These are phyloP conservation scores for Gymnoscelis rufifasciata DNA, from an alignment of 2,888 invertebrate genomes.

Conservation along the genomic window DNA sequence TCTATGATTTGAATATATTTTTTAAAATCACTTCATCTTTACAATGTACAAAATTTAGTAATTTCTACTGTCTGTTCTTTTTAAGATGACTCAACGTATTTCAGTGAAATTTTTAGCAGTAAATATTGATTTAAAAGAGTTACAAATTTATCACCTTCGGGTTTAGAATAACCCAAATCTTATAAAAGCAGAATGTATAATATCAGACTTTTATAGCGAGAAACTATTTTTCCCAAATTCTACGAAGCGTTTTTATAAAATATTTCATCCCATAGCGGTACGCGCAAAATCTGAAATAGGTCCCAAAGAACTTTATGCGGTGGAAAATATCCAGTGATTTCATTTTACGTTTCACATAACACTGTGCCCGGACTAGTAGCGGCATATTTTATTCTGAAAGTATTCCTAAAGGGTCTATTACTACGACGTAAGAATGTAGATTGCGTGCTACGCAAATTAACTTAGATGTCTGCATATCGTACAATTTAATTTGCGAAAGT, in stretches of 20 bases:
- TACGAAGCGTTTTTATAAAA: constrained; percentile 16
- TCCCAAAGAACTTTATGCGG: constrained; percentile 37
- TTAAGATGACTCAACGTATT: too few relatives aligned
- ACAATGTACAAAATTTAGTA: too few relatives aligned
- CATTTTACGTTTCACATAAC: constrained; percentile 42
- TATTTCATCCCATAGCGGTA: constrained; percentile 32
- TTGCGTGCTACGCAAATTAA: constrained; percentile 18
- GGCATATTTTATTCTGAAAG: constrained; percentile 37
- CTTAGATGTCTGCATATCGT: constrained; percentile 4
- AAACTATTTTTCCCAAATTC: too few relatives aligned
- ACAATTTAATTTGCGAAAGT: constrained; percentile 2
- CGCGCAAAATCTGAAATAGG: constrained; percentile 36
- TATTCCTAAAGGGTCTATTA: constrained; percentile 23
- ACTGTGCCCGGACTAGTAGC: constrained; percentile 30
- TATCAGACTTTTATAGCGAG: too few relatives aligned
- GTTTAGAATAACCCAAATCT: too few relatives aligned
- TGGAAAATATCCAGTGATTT: constrained; percentile 44
- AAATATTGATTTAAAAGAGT: too few relatives aligned
- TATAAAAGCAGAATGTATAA: too few relatives aligned
- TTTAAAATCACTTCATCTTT: too few relatives aligned
- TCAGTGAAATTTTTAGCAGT: too few relatives aligned
- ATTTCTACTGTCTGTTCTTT: too few relatives aligned
- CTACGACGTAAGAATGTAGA: constrained; percentile 32
- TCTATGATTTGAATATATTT: too few relatives aligned
- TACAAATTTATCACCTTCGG: too few relatives aligned